Conservation (phyloP, 2,888 invertebrate genomes). For the Himalopsyche anomala region DNA sequence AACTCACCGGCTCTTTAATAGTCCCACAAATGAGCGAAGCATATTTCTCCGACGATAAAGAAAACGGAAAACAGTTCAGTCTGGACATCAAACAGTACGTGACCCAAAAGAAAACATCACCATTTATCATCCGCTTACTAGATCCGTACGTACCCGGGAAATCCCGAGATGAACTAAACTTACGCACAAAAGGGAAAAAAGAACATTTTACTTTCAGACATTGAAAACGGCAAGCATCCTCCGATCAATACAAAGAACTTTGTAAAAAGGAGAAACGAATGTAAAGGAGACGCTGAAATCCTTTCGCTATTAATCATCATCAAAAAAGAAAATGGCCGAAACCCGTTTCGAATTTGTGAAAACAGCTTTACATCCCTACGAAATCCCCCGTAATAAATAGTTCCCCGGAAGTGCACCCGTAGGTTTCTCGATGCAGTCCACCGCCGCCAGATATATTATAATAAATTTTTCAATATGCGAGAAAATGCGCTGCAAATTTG, state of each 20-base stretch:
- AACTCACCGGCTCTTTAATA: constrained; percentile 54
- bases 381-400: constrained; percentile 55
- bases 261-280: constrained; percentile 19
- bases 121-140: constrained; percentile 58
- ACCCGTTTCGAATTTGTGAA: constrained; percentile 50
- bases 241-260: constrained; percentile 38
- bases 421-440: constrained; percentile 48
- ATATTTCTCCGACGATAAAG: constrained; percentile 60
- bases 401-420: constrained; percentile 47
- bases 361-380: constrained; percentile 41
- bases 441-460: constrained; percentile 50
- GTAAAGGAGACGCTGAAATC: constrained; percentile 49
- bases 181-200: constrained; percentile 46
- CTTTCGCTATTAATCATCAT: constrained; percentile 59
- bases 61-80: constrained; percentile 58
- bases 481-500: constrained; percentile 47
- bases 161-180: constrained; percentile 45
- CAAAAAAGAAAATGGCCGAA: constrained; percentile 54
- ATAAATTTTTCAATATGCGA: constrained; percentile 61
- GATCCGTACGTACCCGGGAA: constrained; percentile 12
- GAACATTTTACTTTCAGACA: constrained; percentile 44
- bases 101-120: constrained; percentile 58
- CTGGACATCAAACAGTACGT: constrained; percentile 61
- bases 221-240: constrained; percentile 33
- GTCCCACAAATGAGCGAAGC: constrained; percentile 59